Base-by-base conservation (phyloP, 2,888 invertebrate species). In the Drosophila recens region DNA sequence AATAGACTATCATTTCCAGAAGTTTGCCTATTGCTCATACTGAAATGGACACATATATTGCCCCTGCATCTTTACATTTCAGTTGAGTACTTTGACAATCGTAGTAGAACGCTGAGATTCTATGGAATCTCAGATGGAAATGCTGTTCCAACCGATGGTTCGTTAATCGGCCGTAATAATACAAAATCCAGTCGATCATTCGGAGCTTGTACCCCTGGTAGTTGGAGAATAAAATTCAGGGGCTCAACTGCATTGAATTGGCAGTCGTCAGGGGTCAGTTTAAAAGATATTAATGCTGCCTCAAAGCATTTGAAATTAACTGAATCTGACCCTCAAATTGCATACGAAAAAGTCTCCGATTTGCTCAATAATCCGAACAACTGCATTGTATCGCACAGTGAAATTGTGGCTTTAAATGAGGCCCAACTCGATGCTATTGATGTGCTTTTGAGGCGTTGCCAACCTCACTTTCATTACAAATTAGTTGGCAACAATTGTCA, bases 401-500 rank as follows among this genome's bases (percentile, higher is more conserved):
- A 54, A 17, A 23, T 8, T 8, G 8, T 54, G 1, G 13, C 0
- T 4, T 11, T 33, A 4, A 33, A 11, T 17, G 54, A 54, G 9
- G 8, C 17, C 20, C 54, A 54, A 13, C 54, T 54, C 13, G 2
- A 42, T 13, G 54, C 33, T 3, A 30, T 54, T 2, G 54, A 42
- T 54, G 5, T 9, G 30, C 17, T 33, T 2, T 8, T 54, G 1
- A 30, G n/a, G 42, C 17, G 33, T 13, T 42, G 54, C 20, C 54
- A 54, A 13, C 11, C 30, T 3, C 30, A 54, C 4, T 54, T 17
- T 20, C 54, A 54, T 13, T 54, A 54, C 13, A 54, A 33, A n/a
- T 17, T 54, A 5, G 33, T 54, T 54, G 54, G 54, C 30, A 54
- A 54, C 33, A 54, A 54, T 33, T 54, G 54, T 13, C 54, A 54